These are phyloP conservation scores for Hecatera dysodea DNA, from an alignment of 2,888 invertebrate genomes.

Conservation along the genomic window DNA sequence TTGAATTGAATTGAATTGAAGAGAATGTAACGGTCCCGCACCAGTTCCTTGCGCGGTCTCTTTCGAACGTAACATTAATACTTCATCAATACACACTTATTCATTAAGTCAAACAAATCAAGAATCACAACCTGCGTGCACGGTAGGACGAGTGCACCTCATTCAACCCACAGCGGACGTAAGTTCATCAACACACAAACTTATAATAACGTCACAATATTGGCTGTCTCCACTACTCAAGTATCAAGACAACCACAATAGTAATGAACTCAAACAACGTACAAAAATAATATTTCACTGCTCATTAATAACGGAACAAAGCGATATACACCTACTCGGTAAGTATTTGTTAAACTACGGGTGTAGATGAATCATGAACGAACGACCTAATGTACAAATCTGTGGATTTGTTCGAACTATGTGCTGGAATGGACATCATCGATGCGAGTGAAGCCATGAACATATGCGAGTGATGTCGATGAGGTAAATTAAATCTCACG, in stretches of 20 bases:
- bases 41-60: slow-evolving; percentile 29
- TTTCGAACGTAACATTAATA: slow-evolving; percentile 47
- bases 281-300: slow-evolving; percentile 82
- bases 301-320: slow-evolving; percentile 79
- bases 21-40: slow-evolving; percentile 22
- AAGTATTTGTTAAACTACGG: slow-evolving; percentile 79
- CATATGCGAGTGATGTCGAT: slow-evolving; percentile 66
- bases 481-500: slow-evolving; percentile 72
- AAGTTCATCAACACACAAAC: slow-evolving; percentile 81
- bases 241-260: slow-evolving; percentile 75
- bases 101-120: slow-evolving; percentile 63
- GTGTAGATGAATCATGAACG: slow-evolving; percentile 71
- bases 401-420: slow-evolving; percentile 78
- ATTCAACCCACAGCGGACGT: slow-evolving; percentile 70
- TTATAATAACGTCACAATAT: slow-evolving; percentile 83
- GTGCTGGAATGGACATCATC: slow-evolving; percentile 83
- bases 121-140: slow-evolving; percentile 75
- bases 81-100: slow-evolving; percentile 58
- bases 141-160: slow-evolving; percentile 55
- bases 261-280: slow-evolving; percentile 78
- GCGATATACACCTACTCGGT: slow-evolving; percentile 81
- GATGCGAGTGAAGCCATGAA: slow-evolving; percentile 63
- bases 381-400: slow-evolving; percentile 75
- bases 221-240: slow-evolving; percentile 69
- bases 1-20: no score